A percentile compares a stretch with the other conserved stretches of the same genome.
These are phyloP conservation scores for Oreochromis spilurus DNA, from an alignment of 2,113 vertebrate species.

Conservation along the genomic window DNA sequence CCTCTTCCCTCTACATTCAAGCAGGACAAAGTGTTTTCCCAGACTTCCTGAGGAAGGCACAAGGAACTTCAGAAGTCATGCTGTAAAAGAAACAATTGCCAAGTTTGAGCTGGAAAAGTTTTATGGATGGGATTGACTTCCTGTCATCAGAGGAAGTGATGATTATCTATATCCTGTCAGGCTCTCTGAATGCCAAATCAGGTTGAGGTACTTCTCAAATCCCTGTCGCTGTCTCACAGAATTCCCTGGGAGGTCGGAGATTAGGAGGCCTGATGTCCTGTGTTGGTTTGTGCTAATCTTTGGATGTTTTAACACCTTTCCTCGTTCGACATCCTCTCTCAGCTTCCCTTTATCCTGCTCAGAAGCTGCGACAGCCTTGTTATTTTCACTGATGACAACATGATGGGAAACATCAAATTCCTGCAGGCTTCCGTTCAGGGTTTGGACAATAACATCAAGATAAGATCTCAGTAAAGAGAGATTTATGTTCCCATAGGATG, in stretches of 20 bases:
- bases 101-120: background rate
- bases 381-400: background rate
- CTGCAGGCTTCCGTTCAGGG: background rate
- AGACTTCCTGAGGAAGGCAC: conserved; percentile 34
- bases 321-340: background rate
- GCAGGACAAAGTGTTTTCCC: background rate
- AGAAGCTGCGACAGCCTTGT: background rate
- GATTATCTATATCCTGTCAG: conserved; percentile 25
- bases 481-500: background rate
- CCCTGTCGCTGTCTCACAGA: background rate
- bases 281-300: conserved; percentile 10
- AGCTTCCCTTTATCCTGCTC: background rate
- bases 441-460: conserved; percentile 1
- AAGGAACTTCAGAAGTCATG: background rate
- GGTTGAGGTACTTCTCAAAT: conserved; percentile 8
- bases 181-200: background rate
- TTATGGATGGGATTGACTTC: conserved; percentile 5
- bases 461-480: background rate
- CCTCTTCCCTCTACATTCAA: background rate
- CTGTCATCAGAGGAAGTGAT: conserved; percentile 29
- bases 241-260: background rate
- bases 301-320: conserved; percentile 14
- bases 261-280: background rate
- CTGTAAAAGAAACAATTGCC: background rate
- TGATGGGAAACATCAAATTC: background rate